A percentile compares a stretch with the other conserved stretches of the same genome.
Conservation (phyloP, 2,888 invertebrate genomes). For the Lithophane ornitopus region DNA sequence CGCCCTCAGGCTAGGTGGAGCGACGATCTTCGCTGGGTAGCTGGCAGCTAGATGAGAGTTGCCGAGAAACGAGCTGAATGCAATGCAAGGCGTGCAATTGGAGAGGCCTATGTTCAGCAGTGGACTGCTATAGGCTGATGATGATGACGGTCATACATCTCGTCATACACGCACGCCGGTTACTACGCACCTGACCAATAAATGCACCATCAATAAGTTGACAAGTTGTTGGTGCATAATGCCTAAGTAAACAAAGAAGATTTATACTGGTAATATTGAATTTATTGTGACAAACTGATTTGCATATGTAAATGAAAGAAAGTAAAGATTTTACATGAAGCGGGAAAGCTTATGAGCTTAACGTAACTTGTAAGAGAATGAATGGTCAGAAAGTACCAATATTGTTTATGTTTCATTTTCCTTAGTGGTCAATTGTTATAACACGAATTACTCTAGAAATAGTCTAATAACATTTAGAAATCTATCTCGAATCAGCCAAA, state of each 20-base stretch:
- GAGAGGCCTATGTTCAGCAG: no score
- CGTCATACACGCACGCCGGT: neutral
- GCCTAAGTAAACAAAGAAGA: neutral
- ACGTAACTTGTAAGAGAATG: neutral
- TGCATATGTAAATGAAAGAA: neutral
- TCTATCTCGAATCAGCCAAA: neutral
- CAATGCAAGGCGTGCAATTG: no score
- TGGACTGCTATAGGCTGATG: no score
- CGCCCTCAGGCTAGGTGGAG: no score
- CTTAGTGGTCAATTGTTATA: neutral
- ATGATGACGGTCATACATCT: no score
- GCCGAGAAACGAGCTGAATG: no score
- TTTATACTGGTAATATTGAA: neutral
- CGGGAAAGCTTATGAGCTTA: neutral
- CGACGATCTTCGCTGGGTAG: no score
- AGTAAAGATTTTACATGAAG: neutral
- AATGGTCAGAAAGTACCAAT: neutral
- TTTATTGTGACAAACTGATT: neutral
- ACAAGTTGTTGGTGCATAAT: neutral
- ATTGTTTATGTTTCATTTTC: neutral
- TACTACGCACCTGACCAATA: no score
- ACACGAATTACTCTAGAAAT: slow-evolving; percentile 2
- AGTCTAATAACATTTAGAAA: slow-evolving; percentile 17
- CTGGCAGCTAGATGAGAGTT: no score
- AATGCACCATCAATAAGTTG: no score